Evolutionary conservation across 2,113 vertebrate genomes (phyloP), one percentile per base, ranked within the genome.

Genomic region (Dinomys branickii): DNA sequence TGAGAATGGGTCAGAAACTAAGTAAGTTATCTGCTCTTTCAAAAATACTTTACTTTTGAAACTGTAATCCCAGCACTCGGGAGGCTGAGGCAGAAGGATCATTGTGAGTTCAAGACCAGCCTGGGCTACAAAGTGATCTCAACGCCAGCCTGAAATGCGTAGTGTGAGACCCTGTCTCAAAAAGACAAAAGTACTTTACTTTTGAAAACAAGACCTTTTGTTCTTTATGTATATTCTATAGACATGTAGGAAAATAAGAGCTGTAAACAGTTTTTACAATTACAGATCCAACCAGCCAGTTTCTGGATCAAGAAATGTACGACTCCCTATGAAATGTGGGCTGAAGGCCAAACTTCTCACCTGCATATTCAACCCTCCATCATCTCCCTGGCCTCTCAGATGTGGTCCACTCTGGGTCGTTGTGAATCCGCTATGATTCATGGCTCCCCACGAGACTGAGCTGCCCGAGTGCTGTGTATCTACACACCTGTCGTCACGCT

Each of bases 271-370:
- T 67, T 85, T 95, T 50, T 91, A 87, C 11, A 33, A 47, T 67
- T 50, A 85, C 13, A 50, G 38, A 84, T 61, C 24, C 12, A 80
- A 47, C 44, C 54, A 69, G 28, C 50, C 85, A 81, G 47, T 91
- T 85, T 82, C 54, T 26, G 95, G 28, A 88, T 93, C 52, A 93
- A 88, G 77, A 94, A 82, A 92, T 50, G 2, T 67, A n/a, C 41
- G 63, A 73, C 6, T 67, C 56, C 90, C 88, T 83, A 83, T 7
- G 30, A 47, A 41, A 58, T 38, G 44, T 28, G 78, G 50, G 52
- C 24, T 50, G 91, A 90, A 54, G 22, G n/a, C 13, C 44, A 86
- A 71, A 83, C 65, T 61, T 73, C 63, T 87, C 41, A 54, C 20
- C 75, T 59, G 24, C 9, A 16, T 38, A 81, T 33, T 81, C 38